A percentile compares a stretch with the other conserved stretches of the same genome.
These are phyloP conservation scores for Myotis planiceps DNA, from an alignment of 2,797 vertebrate species.

Conservation along the genomic window DNA sequence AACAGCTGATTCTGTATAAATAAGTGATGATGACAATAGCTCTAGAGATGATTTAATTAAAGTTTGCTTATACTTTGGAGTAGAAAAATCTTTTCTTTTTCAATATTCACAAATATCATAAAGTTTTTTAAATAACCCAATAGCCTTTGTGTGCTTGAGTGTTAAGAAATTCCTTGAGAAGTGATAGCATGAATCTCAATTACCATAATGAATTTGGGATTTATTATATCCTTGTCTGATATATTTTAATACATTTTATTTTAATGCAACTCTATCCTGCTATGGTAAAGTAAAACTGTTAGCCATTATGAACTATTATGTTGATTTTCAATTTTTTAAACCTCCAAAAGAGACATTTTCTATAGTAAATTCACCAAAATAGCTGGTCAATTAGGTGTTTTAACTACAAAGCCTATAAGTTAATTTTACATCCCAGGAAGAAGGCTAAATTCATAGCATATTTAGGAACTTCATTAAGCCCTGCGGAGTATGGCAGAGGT, in stretches of 20 bases:
- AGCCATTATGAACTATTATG: conserved; percentile 9
- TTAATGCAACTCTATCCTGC: background rate
- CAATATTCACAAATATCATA: background rate
- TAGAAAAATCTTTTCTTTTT: conserved; percentile 53
- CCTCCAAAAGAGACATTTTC: background rate
- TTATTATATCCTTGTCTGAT: conserved; percentile 7
- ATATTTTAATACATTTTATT: conserved; percentile 44
- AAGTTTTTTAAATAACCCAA: background rate
- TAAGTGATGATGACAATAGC: background rate
- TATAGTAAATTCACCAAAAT: conserved; percentile 14
- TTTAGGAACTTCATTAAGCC: background rate
- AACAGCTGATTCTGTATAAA: background rate
- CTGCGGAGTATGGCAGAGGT: background rate
- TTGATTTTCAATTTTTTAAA: conserved; percentile 38
- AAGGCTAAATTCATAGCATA: background rate
- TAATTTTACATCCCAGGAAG: background rate
- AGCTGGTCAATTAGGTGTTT: background rate
- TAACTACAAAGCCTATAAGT: background rate
- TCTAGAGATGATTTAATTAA: conserved; percentile 33
- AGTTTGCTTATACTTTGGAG: conserved; percentile 10
- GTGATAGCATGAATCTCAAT: background rate
- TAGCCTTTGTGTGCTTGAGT: background rate
- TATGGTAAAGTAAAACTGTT: background rate
- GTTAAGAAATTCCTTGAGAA: background rate
- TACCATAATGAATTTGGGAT: background rate